These are phyloP conservation scores for Amia ocellicauda DNA, from an alignment of 2,113 vertebrate species.

Conservation along the genomic window DNA sequence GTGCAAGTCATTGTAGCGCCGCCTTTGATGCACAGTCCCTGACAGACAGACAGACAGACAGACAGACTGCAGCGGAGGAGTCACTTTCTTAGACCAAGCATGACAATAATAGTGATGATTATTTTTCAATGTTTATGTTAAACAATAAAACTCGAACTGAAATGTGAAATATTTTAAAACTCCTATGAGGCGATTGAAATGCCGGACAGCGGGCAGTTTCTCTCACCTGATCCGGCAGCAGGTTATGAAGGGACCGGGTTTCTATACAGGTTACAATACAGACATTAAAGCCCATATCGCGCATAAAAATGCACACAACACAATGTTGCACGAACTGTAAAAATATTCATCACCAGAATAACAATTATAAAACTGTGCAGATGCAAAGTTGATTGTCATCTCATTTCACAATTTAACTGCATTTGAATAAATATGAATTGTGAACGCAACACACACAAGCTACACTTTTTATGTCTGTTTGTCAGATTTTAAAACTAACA, in stretches of 20 bases:
- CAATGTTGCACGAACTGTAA: background rate
- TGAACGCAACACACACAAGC: too few relatives aligned
- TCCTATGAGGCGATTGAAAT: background rate
- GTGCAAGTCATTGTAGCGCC: too few relatives aligned
- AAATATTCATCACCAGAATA: conserved; percentile 7
- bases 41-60: too few relatives aligned
- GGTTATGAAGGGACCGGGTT: background rate
- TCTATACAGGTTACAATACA: background rate
- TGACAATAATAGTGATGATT: too few relatives aligned
- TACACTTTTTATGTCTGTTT: too few relatives aligned
- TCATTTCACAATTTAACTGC: background rate
- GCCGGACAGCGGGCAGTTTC: background rate
- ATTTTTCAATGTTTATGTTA: too few relatives aligned
- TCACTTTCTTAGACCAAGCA: too few relatives aligned
- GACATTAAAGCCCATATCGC: conserved; percentile 9
- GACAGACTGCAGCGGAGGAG: too few relatives aligned
- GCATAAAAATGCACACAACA: conserved; percentile 2
- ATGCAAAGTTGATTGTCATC: background rate
- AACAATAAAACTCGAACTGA: too few relatives aligned
- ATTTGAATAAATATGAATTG: background rate
- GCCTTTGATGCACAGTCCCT: too few relatives aligned
- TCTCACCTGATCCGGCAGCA: background rate
- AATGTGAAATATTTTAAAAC: too few relatives aligned
- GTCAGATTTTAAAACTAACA: too few relatives aligned
- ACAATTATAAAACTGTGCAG: background rate